Base-by-base conservation (phyloP, 2,888 invertebrate species). In the Caenorhabditis sp. region DNA sequence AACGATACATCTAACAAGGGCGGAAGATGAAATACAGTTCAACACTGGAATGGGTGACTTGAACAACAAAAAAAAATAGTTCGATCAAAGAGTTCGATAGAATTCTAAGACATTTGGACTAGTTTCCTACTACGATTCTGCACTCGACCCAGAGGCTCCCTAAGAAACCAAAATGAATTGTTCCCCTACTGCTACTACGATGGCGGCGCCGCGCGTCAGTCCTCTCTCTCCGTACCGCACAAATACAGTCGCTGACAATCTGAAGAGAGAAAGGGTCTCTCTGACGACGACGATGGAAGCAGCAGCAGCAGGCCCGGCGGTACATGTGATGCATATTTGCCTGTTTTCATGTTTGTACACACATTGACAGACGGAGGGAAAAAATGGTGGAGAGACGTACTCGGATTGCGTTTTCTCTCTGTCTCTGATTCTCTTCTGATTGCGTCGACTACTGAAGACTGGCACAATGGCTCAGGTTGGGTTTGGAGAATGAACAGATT, bases 301-400 rank as follows among this genome's bases (percentile, higher is more conserved):
- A 56, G 26, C 24, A 54, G 26, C 26, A 28, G 28, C 54, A 8
- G n/a, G 26, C 19, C 28, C 24, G 61, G 73, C 49, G 38, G 61
- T 73, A 61, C 61, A 73, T 73, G 72, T 72, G 73, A 74, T 74
- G 63, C 38, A 74, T 74, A 74, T 74, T 74, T 74, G 74, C 64
- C 74, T 74, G 64, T 74, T 74, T 74, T 63, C 64, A 64, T 74
- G 74, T 74, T 74, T 74, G 74, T 74, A 64, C 24, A 74, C 64
- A 74, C 64, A 64, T 41, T 61, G 61, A 61, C 61, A 61, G 61
- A 38, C 49, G 14, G 31, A 47, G 49, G 14, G 22, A 47, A 54
- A 54, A 54, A 54, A 14, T 47, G n/a, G n/a, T 1, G 19, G 38
- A 61, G 12, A 61, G 22, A 58, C 63, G 24, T 44, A 28, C 63